Base-by-base conservation (phyloP, 2,113 vertebrate genomes). In the Delphinapterus leucas region DNA sequence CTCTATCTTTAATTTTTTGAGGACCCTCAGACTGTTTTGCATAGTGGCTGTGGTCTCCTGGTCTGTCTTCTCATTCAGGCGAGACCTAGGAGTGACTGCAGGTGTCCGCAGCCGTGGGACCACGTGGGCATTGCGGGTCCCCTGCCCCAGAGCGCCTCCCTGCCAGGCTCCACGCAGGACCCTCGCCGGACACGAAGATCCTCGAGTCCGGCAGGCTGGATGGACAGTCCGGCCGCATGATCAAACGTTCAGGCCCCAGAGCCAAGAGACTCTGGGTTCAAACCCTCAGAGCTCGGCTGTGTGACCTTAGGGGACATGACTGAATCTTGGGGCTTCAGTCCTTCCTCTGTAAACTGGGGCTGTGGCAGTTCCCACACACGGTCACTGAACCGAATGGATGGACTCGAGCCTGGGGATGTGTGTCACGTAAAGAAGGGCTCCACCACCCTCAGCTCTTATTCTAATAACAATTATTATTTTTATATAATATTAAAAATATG, bases 11-110 rank as follows among this genome's bases (percentile, higher is more conserved):
- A 44, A n/a, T 20, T 65, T 88, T 70, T 1, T 71, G 84, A 63
- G 74, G 65, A 5, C 31, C 9, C 4, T 6, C 7, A 10, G 5
- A 31, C 53, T 70, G 12, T 38, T 93, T 36, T 47, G 38, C 12
- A 0, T 23, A 0, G 25, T 1, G 9, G n/a, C 44, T 15, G 7
- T 17, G 14, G 8, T 26, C 1, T 53, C 8, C 31, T 38, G 8
- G 20, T 36, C 84, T 70, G 2, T 70, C 18, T 38, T 20, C 28
- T 84, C 21, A 70, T 88, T 96, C 36, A 14, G 82, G 74, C 93
- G 76, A n/a, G 49, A 79, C 20, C 20, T 79, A 61, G 41, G 26
- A 1, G 21, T 23, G 38, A 47, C 58, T 0, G 0, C 26, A 3
- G 20, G 44, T 11, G 12, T 3, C 1, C 0, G 6, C 31, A 49